Conservation (phyloP, 2,888 invertebrate species). For the Muscina levida region DNA sequence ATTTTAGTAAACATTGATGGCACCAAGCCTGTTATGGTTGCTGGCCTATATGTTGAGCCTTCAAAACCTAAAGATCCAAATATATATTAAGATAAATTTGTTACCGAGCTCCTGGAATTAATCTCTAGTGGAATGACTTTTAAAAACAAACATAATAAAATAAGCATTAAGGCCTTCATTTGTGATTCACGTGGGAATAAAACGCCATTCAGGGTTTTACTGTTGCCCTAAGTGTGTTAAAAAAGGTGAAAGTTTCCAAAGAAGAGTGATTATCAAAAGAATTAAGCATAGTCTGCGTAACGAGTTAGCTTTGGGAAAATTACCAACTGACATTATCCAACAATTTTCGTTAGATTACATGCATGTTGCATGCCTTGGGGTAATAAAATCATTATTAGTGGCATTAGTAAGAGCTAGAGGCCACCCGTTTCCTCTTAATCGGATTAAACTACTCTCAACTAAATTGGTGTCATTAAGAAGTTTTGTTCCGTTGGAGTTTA, state of each 20-base stretch:
- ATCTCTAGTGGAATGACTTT: constrained; percentile 19
- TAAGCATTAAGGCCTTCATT: constrained; percentile 14
- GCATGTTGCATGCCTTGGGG: background rate
- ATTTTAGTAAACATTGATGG: too few species aligned
- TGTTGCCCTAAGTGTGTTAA: constrained; percentile 41
- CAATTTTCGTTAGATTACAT: constrained; percentile 20
- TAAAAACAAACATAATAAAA: constrained; percentile 23
- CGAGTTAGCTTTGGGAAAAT: background rate
- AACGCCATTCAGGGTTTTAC: constrained; percentile 21
- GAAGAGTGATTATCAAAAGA: constrained; percentile 42
- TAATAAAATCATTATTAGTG: constrained; percentile 15
- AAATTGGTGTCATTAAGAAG: background rate
- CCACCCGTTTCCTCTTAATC: constrained; percentile 12
- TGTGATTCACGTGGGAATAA: background rate
- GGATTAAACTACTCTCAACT: background rate
- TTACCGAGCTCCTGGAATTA: constrained; percentile 32
- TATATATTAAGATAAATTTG: constrained; percentile 40
- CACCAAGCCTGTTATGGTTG: constrained; percentile 25
- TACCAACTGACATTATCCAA: constrained; percentile 5
- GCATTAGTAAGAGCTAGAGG: constrained; percentile 15
- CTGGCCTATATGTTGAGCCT: constrained; percentile 26
- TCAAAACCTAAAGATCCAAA: constrained; percentile 43
- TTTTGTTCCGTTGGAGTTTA: constrained; percentile 18
- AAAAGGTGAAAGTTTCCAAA: constrained; percentile 45
- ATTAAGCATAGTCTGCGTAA: background rate